Conservation (phyloP, 2,888 invertebrate species). For the Herminia tarsipennalis region DNA sequence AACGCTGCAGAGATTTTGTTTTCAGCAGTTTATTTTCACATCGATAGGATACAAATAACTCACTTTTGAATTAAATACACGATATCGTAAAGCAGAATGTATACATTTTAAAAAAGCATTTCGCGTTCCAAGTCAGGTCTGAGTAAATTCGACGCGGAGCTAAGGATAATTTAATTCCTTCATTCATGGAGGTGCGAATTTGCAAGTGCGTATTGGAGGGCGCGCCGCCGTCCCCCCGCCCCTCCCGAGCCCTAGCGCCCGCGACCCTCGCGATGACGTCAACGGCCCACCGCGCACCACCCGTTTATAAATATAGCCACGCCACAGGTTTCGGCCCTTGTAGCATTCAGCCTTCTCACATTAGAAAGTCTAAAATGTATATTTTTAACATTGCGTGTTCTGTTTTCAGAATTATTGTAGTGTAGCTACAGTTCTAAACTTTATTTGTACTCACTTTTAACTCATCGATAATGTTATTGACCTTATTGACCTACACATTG, state of each 20-base stretch:
- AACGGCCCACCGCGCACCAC: constrained; percentile 74
- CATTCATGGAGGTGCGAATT: constrained; percentile 84
- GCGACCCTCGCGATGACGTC: constrained; percentile 74
- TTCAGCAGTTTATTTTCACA: not conserved
- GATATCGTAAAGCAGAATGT: too few species aligned
- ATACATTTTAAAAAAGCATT: constrained; percentile 49
- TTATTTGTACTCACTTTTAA: constrained; percentile 1
- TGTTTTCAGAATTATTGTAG: not conserved
- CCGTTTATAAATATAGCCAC: constrained; percentile 82
- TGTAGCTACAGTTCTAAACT: not conserved
- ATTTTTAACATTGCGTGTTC: constrained; percentile 8
- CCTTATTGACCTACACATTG: too few species aligned
- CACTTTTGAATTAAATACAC: too few species aligned
- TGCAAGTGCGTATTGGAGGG: constrained; percentile 82
- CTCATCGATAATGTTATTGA: constrained; percentile 4
- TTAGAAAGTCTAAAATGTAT: constrained; percentile 34
- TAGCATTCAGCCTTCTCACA: constrained; percentile 49
- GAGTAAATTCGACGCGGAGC: constrained; percentile 63
- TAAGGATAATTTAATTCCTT: constrained; percentile 78
- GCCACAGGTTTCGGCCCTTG: constrained; percentile 80
- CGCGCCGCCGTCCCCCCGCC: constrained; percentile 57
- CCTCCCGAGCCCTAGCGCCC: constrained; percentile 47
- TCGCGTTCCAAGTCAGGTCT: constrained; percentile 63
- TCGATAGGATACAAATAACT: constrained; percentile 16
- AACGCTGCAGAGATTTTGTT: not conserved